These are phyloP conservation scores for Slavum lentiscoides DNA, from an alignment of 2,888 invertebrate genomes.

Conservation along the genomic window DNA sequence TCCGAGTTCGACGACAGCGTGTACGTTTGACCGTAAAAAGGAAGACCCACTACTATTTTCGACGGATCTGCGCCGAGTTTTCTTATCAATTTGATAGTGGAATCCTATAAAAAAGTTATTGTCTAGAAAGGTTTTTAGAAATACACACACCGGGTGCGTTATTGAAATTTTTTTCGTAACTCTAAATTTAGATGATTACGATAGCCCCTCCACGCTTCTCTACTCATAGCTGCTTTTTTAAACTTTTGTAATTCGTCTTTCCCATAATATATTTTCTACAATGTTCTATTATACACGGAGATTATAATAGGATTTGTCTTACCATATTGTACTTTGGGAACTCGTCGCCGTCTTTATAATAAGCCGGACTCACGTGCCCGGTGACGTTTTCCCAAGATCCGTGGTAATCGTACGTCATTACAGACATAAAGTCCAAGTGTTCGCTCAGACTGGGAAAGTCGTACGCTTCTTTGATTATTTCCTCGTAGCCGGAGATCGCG, in stretches of 20 bases:
- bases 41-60: slow-evolving; percentile 79
- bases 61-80: slow-evolving; percentile 71
- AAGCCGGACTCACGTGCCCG: slow-evolving; percentile 80
- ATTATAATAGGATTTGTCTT: slow-evolving; percentile 62
- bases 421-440: slow-evolving; percentile 76
- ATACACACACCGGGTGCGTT: no score
- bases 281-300: no score
- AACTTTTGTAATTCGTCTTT: no score
- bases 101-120: slow-evolving; percentile 26
- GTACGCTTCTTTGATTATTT: slow-evolving; percentile 85
- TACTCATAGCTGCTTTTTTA: no score
- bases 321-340: slow-evolving; percentile 79
- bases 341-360: slow-evolving; percentile 68
- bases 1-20: slow-evolving; percentile 62
- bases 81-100: slow-evolving; percentile 41
- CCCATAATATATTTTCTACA: no score
- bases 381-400: slow-evolving; percentile 84
- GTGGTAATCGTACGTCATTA: slow-evolving; percentile 88
- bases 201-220: no score
- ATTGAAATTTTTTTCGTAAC: no score
- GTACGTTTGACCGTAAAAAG: slow-evolving; percentile 87
- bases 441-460: slow-evolving; percentile 73
- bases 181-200: no score
- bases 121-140: no score
- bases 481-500: slow-evolving; percentile 86